phyloP scores from a whole-genome alignment of 2,888 invertebrate species.

The Drosophila tanythrix region DNA sequence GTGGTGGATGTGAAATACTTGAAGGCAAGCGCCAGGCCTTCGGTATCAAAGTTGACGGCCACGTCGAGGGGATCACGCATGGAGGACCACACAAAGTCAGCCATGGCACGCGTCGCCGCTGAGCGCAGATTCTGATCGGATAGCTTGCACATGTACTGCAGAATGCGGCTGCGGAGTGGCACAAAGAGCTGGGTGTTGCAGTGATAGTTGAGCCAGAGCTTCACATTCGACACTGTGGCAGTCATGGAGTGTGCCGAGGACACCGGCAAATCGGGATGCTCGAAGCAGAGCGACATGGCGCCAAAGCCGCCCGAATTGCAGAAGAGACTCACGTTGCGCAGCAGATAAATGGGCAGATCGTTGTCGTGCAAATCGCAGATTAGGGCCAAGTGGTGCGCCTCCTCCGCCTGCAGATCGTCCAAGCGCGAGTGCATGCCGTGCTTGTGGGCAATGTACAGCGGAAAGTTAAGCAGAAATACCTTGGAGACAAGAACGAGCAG shows the following conservation, averaged over 20 bases:
- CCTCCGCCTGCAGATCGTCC: constrained; percentile 93
- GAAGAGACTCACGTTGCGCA: constrained; percentile 96
- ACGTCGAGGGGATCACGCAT: constrained; percentile 96
- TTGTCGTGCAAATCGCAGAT: constrained; percentile 97
- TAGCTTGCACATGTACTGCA: constrained; percentile 96
- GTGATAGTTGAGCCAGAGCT: constrained; percentile 96
- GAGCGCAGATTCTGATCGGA: constrained; percentile 96
- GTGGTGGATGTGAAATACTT: constrained; percentile 98
- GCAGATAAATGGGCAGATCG: constrained; percentile 95
- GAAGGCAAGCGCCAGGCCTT: constrained; percentile 96
- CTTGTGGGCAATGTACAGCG: constrained; percentile 94
- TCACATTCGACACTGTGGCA: constrained; percentile 95
- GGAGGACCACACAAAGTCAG: constrained; percentile 98
- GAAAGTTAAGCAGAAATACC: constrained; percentile 95
- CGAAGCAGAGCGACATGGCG: constrained; percentile 94
- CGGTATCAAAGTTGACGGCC: constrained; percentile 93
- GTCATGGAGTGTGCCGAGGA: constrained; percentile 96
- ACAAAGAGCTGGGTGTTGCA: constrained; percentile 95
- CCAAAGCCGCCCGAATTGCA: constrained; percentile 96
- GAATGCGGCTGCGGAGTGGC: constrained; percentile 93
- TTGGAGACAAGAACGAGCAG: constrained; percentile 95
- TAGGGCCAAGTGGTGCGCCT: constrained; percentile 86
- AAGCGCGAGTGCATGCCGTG: constrained; percentile 92
- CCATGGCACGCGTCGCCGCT: constrained; percentile 96
- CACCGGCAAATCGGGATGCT: constrained; percentile 91